A percentile compares a stretch with the other conserved stretches of the same genome.
Evolutionary conservation across 2,888 invertebrate genomes (phyloP).

Genomic region (Gari tellinella): DNA sequence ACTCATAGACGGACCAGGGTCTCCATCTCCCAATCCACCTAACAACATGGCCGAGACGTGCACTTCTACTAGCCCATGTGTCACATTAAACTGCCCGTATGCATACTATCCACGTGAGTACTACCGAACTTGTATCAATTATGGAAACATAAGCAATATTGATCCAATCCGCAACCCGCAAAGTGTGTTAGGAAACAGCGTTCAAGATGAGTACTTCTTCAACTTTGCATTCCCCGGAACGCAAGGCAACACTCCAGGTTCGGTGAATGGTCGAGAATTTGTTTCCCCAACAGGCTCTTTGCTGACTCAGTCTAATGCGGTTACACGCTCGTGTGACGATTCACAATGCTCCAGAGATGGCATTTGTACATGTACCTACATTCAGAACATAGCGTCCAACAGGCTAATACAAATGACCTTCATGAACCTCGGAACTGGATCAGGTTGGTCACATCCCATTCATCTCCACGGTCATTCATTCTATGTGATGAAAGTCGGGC

Average conservation of each 20-base stretch:
- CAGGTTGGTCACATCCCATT: constrained; percentile 68
- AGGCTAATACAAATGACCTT: constrained; percentile 21
- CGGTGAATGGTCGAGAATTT: constrained; percentile 63
- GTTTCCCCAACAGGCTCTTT: constrained; percentile 39
- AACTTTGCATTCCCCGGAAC: constrained; percentile 69
- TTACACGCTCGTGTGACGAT: constrained; percentile 19
- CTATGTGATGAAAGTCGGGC: constrained; percentile 65
- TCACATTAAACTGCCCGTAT: constrained; percentile 66
- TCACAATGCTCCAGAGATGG: constrained; percentile 26
- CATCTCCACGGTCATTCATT: constrained; percentile 76
- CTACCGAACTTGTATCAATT: constrained; percentile 31
- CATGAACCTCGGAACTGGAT: constrained; percentile 55
- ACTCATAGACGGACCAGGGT: constrained; percentile 22
- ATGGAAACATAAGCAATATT: constrained; percentile 36
- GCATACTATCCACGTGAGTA: neutral
- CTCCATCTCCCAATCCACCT: constrained; percentile 21
- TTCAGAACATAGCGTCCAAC: constrained; percentile 24
- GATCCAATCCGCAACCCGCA: constrained; percentile 25
- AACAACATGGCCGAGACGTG: constrained; percentile 8
- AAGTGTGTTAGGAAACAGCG: constrained; percentile 6
- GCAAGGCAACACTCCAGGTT: constrained; percentile 54
- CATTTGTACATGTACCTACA: constrained; percentile 66
- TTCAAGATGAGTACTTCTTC: constrained; percentile 54
- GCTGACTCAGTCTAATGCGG: constrained; percentile 35
- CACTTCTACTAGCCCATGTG: constrained; percentile 31